Evolutionary conservation across 2,797 vertebrate species (phyloP).

Genomic region (Odontamblyopus rebecca): DNA sequence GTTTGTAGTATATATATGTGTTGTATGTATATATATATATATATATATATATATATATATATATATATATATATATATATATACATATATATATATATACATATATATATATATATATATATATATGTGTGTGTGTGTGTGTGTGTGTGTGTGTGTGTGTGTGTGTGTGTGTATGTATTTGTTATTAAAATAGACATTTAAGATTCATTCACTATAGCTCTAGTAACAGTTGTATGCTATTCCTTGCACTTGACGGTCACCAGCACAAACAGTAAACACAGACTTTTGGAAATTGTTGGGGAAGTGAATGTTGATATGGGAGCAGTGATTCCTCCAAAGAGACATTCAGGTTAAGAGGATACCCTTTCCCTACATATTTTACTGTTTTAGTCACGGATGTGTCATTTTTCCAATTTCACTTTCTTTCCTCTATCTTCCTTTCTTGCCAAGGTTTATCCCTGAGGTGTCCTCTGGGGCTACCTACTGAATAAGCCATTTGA

Average conservation of each 20-base stretch:
- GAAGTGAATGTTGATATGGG: constrained; percentile 53
- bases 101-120: too few species aligned
- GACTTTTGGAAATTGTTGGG: constrained; percentile 46
- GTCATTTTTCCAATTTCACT: constrained; percentile 67
- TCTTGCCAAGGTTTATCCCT: constrained; percentile 73
- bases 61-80: too few species aligned
- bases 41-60: too few species aligned
- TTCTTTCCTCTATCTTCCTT: constrained; percentile 64
- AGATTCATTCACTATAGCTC: constrained; percentile 10
- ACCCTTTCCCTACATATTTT: constrained; percentile 56
- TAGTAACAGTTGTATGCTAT: constrained; percentile 1
- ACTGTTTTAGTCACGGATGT: constrained; percentile 73
- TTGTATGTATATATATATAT: too few species aligned
- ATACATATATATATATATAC: too few species aligned
- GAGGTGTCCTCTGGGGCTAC: constrained; percentile 76
- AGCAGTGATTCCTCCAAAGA: constrained; percentile 57
- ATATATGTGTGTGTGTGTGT: too few species aligned
- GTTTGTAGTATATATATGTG: constrained; percentile 56
- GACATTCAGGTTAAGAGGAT: constrained; percentile 70
- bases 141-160: too few species aligned
- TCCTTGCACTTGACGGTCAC: constrained; percentile 54
- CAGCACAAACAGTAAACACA: constrained; percentile 55
- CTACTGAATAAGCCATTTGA: constrained; percentile 74
- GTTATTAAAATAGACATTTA: constrained; percentile 32
- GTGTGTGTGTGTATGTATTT: too few species aligned